Percentiles rank a stretch among this genome's conserved stretches.
phyloP scores from a whole-genome alignment of 2,113 vertebrate genomes.

The Cervus canadensis region DNA sequence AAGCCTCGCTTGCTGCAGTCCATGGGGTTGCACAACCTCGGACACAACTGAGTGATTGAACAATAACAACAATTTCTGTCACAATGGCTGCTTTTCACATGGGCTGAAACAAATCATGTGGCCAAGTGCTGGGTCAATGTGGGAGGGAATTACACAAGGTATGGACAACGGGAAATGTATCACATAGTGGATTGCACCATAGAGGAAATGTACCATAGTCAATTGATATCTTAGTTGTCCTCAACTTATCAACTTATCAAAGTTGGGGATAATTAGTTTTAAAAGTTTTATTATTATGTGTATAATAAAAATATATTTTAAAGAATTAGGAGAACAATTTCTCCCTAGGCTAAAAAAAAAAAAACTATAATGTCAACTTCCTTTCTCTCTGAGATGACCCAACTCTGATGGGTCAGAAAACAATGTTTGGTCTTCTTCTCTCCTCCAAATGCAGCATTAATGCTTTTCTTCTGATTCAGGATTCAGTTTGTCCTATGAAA shows the following conservation, averaged over 20 bases:
- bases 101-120: not conserved
- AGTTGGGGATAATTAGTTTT: not conserved
- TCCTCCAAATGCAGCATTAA: not conserved
- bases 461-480: not conserved
- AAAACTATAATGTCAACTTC: not conserved
- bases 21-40: not conserved
- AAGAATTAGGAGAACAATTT: not conserved
- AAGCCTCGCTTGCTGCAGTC: not conserved
- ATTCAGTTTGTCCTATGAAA: not conserved
- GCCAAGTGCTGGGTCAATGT: not conserved
- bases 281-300: not conserved
- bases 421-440: not conserved
- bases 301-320: not conserved
- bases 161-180: not conserved
- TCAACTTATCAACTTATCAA: not conserved
- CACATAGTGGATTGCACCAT: not conserved
- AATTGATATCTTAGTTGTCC: not conserved
- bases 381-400: not conserved
- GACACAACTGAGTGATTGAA: not conserved
- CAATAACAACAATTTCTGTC: not conserved
- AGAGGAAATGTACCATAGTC: not conserved
- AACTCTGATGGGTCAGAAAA: not conserved
- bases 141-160: accelerated
- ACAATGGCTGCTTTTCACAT: not conserved
- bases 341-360: not conserved